Conservation (phyloP, 2,113 vertebrate genomes). For the Hippocampus guttulatus region DNA sequence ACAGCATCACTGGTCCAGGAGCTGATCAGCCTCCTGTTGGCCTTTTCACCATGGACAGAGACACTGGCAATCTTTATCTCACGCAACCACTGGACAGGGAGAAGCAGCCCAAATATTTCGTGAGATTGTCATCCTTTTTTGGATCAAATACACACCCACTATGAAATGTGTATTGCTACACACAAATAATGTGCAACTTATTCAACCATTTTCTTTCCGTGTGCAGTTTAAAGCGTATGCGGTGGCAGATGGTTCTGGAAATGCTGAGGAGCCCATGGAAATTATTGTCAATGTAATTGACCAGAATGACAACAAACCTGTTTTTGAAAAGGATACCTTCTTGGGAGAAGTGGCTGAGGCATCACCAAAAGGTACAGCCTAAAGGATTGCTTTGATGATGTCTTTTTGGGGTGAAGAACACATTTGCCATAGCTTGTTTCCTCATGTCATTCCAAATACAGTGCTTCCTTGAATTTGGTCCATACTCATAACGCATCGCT, state of each 20-base stretch:
- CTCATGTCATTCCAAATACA: not conserved
- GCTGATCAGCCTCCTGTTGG: constrained; percentile 40
- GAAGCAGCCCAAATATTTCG: not conserved
- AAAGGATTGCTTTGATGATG: not conserved
- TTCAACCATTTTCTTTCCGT: not conserved
- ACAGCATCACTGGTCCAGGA: constrained; percentile 66
- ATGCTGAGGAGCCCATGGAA: constrained; percentile 46
- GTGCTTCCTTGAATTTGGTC: too few species aligned
- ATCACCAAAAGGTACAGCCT: constrained; percentile 41
- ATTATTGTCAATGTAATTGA: constrained; percentile 61
- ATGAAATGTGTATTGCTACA: too few species aligned
- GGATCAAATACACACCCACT: not conserved
- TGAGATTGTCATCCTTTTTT: constrained; percentile 9
- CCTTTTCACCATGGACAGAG: constrained; percentile 50
- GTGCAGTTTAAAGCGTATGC: constrained; percentile 57
- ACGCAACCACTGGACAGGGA: constrained; percentile 66
- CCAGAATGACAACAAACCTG: constrained; percentile 68
- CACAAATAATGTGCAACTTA: not conserved
- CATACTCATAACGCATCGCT: too few species aligned
- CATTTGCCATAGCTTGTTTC: not conserved
- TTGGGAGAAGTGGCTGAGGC: constrained; percentile 62
- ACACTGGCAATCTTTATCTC: constrained; percentile 41
- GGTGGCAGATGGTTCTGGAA: not conserved
- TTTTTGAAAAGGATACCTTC: constrained; percentile 53
- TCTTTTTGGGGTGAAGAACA: not conserved